Percentiles rank a stretch among this genome's conserved stretches.
phyloP scores from a whole-genome alignment of 2,113 vertebrate genomes.

The Rissa tridactyla region DNA sequence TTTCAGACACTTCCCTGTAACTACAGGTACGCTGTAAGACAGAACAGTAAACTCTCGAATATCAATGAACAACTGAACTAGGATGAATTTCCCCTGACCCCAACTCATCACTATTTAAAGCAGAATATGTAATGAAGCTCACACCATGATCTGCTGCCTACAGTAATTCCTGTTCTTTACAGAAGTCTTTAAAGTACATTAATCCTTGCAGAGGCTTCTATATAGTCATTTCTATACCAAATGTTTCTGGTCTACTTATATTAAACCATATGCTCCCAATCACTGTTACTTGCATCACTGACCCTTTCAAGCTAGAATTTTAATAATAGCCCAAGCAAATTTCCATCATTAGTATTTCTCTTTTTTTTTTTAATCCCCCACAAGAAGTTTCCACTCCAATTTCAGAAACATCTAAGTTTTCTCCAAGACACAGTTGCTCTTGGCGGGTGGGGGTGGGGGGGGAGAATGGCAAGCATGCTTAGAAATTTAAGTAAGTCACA shows the following conservation, averaged over 20 bases:
- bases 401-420: background rate
- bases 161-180: background rate
- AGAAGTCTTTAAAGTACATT: background rate
- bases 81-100: background rate
- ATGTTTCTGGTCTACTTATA: background rate
- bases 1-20: background rate
- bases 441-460: background rate
- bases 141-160: background rate
- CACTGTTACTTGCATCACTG: background rate
- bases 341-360: background rate
- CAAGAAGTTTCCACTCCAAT: background rate
- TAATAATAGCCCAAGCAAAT: background rate
- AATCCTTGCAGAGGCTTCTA: background rate
- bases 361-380: background rate
- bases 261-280: background rate
- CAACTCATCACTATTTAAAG: background rate
- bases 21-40: background rate
- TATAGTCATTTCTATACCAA: background rate
- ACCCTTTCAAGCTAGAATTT: background rate
- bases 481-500: background rate
- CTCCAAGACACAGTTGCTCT: background rate
- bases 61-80: rapidly evolving
- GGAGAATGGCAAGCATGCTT: background rate
- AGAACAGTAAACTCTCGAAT: background rate
- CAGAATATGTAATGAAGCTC: background rate